Evolutionary conservation across 2,113 vertebrate genomes (phyloP).

Genomic region (Acinonyx jubatus): DNA sequence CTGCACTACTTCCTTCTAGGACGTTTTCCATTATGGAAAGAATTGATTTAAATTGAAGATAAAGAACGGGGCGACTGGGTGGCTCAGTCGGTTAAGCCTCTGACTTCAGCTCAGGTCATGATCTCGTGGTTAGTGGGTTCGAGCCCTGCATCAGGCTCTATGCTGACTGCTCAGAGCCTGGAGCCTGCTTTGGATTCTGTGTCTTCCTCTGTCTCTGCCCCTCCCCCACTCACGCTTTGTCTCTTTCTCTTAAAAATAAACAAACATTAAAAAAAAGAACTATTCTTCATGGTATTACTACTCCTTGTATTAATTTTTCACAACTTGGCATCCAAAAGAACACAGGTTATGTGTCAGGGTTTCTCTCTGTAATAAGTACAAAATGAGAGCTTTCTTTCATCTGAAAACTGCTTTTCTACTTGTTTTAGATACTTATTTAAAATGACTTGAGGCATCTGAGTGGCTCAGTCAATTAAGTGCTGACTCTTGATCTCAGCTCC

Average conservation of each 20-base stretch:
- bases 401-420: neutral
- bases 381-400: neutral
- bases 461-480: no score
- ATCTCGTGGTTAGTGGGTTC: no score
- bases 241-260: no score
- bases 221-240: no score
- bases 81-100: no score
- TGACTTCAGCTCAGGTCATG: no score
- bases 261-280: neutral
- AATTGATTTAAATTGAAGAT: neutral
- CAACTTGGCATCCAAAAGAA: neutral
- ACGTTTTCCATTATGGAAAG: neutral
- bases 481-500: no score
- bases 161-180: no score
- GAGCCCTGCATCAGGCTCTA: no score
- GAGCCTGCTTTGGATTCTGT: no score
- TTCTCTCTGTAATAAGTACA: neutral
- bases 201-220: no score
- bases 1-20: neutral
- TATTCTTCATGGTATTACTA: neutral
- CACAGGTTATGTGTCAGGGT: neutral
- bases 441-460: neutral
- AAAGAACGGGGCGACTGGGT: no score
- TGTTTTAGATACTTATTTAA: neutral
- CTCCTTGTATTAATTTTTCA: neutral